phyloP scores from a whole-genome alignment of 2,888 invertebrate genomes.

The Drosophila percnosoma region DNA sequence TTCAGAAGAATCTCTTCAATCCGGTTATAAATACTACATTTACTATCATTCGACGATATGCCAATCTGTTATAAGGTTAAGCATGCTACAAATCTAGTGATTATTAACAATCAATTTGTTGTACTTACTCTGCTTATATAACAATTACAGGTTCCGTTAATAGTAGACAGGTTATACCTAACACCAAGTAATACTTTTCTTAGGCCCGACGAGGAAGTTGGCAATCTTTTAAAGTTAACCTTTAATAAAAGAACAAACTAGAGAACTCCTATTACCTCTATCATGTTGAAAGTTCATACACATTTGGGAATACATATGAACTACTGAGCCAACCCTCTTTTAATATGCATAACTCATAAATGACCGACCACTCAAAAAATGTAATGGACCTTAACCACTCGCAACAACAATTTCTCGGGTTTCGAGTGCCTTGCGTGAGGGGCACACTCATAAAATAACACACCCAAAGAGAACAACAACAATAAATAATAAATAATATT shows the following conservation, averaged over 20 bases:
- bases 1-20: slow-evolving; percentile 12
- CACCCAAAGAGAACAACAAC: slow-evolving; percentile 51
- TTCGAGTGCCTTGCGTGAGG: slow-evolving; percentile 18
- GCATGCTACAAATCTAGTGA: neutral
- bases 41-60: neutral
- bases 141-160: neutral
- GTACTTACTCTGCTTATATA: neutral
- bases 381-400: slow-evolving; percentile 69
- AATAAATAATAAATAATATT: slow-evolving; percentile 83
- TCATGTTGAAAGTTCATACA: neutral
- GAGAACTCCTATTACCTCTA: neutral
- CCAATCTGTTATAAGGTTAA: neutral
- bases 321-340: slow-evolving; percentile 34
- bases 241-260: neutral
- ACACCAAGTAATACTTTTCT: neutral
- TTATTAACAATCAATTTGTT: neutral
- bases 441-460: slow-evolving; percentile 25
- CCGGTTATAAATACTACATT: slow-evolving; percentile 12
- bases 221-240: neutral
- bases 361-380: slow-evolving; percentile 45
- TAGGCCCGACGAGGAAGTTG: neutral
- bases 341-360: slow-evolving; percentile 66
- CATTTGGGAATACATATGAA: neutral
- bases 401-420: slow-evolving; percentile 21
- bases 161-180: neutral